Base-by-base conservation (phyloP, 2,888 invertebrate genomes). In the Leptinotarsa haldemani region DNA sequence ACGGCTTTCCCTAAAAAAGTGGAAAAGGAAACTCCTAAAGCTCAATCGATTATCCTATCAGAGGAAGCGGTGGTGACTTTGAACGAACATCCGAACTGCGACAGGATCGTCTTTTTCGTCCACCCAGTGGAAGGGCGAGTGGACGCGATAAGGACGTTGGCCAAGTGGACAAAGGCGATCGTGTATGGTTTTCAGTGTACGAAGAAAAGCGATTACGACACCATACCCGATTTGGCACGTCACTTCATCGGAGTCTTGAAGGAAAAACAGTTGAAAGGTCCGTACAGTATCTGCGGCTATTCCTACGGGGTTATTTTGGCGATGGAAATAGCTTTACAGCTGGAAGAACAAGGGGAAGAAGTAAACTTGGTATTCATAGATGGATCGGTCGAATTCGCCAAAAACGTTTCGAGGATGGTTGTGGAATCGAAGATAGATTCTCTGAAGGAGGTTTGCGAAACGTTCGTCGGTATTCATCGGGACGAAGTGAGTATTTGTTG, bases 281-380 rank as follows among this genome's bases (percentile, higher is more conserved):
- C 80, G 16, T 80, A 80, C 56, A 56, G 66, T 18, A n/a, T 80
- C 7, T 79, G 78, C 25, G 80, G 78, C 7, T 80, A 79, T 65
- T 80, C 80, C 1, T 80, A 73, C 53, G 80, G 80, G 15, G 74
- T 63, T 0, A 22, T 68, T n/a, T 20, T 80, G 40, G 77, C 76
- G 3, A 66, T 80, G 61, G 80, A 80, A 63, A 77, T 79, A 25
- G 79, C 68, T 22, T 22, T 77, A 9, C 76, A 75, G 30, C 52
- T 78, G 22, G 79, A 80, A 69, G 69, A 67, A 47, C 48, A 16
- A 1, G 74, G 70, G 1, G 78, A 78, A 18, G 77, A 78, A 30
- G 79, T 76, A 7, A 40, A 71, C n/a, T 12, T 80, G 3, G 52
- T 77, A 13, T 56, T 73, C 1, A 48, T 80, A 20, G 80, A 80